Base-by-base conservation (phyloP, 2,888 invertebrate genomes). In the Acrocyrtus sp. region DNA sequence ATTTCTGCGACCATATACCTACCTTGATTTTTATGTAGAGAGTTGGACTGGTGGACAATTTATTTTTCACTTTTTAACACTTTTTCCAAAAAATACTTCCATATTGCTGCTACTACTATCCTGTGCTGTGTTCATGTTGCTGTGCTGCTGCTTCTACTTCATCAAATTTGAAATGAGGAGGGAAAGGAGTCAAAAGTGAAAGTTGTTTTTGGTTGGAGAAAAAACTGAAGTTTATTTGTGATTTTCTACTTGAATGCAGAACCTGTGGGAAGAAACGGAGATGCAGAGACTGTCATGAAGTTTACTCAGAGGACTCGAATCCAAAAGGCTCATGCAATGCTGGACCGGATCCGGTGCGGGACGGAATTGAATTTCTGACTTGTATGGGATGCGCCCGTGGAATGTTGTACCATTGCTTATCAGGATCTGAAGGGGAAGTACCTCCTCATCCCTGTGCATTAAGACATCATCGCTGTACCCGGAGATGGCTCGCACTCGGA, bases 351-450 rank as follows among this genome's bases (percentile, higher is more conserved):
- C 69, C 73, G 12, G 77, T 81, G 43, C 89, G 89, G 79, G 87
- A 90, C 26, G 92, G 93, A 82, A 92, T 96, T 82, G 92, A 95
- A 84, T 88, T 88, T 67, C 89, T 94, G 51, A 90, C 93, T 54
- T 96, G 96, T 84, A 90, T 96, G 83, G 72, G 90, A 79, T 94
- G 95, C 84, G 95, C 96, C 19, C 91, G 91, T 85, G 92, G 95
- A 82, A 90, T 96, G 89, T 87, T 95, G 82, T 96, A 96, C 86
- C 96, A 96, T 87, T 96, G 96, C 85, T 92, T 94, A 89, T 89
- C 93, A 78, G 76, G 76, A 29, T 89, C 92, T 1, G 96, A 96
- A 83, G 95, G 94, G 1, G 95, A 96, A 81, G 92, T 91, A 53
- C 89, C 89, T 62, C 89, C 90, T 83, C 93, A 92, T 83, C 95